phyloP scores from a whole-genome alignment of 2,113 vertebrate species.

The Cheirogaleus medius region DNA sequence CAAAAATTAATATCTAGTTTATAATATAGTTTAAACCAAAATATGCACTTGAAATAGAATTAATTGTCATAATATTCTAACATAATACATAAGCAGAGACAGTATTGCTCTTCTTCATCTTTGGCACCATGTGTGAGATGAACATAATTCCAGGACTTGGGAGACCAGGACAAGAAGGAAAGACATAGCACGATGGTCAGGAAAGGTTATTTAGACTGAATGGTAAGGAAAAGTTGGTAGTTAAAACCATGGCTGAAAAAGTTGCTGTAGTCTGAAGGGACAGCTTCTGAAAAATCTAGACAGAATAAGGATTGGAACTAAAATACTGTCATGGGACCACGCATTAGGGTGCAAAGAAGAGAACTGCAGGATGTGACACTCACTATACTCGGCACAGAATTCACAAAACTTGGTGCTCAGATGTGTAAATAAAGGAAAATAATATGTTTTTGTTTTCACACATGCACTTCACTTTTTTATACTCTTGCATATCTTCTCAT shows the following conservation, averaged over 20 bases:
- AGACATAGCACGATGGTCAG: background rate
- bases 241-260: background rate
- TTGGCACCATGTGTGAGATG: background rate
- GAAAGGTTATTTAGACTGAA: background rate
- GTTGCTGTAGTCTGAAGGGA: background rate
- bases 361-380: background rate
- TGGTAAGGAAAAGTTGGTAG: background rate
- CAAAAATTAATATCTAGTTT: background rate
- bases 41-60: background rate
- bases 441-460: background rate
- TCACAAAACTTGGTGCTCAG: too few relatives aligned
- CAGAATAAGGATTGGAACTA: background rate
- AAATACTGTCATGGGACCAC: background rate
- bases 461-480: background rate
- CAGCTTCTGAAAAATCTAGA: background rate
- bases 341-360: background rate
- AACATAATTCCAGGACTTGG: background rate
- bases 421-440: background rate
- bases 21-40: background rate
- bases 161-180: background rate
- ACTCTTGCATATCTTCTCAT: background rate
- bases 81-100: background rate
- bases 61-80: background rate
- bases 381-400: background rate
- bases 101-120: background rate